phyloP scores from a whole-genome alignment of 2,888 invertebrate species.

The Chesias legatella region DNA sequence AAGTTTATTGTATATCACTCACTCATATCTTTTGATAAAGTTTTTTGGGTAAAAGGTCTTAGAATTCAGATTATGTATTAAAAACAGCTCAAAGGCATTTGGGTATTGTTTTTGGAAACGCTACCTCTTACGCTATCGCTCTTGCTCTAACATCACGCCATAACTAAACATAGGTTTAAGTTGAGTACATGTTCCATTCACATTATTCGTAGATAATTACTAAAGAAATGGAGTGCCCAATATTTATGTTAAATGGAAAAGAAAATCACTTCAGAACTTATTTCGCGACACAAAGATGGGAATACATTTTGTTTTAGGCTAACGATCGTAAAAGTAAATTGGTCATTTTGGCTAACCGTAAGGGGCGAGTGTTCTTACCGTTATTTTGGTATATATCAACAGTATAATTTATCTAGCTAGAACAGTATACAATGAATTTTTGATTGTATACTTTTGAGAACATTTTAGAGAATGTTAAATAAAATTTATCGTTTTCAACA shows the following conservation, averaged over 20 bases:
- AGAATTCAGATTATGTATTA: too few species aligned
- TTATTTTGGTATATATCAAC: slow-evolving; percentile 1
- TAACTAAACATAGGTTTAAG: slow-evolving; percentile 18
- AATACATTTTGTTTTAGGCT: slow-evolving; percentile 32
- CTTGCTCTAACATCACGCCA: slow-evolving; percentile 5
- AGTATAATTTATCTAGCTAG: too few species aligned
- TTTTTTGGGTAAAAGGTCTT: too few species aligned
- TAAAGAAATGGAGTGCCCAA: slow-evolving; percentile 53
- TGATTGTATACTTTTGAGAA: too few species aligned
- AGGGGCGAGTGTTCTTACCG: slow-evolving; percentile 12
- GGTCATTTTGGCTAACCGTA: slow-evolving; percentile 20
- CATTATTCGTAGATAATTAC: slow-evolving; percentile 42
- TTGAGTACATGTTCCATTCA: slow-evolving; percentile 17
- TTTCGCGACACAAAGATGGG: slow-evolving; percentile 48
- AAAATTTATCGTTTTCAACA: too few species aligned
- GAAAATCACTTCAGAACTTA: slow-evolving; percentile 44
- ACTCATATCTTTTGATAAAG: too few species aligned
- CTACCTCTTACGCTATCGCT: slow-evolving; percentile 5
- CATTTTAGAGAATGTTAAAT: too few species aligned
- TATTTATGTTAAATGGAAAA: slow-evolving; percentile 48
- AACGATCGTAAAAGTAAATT: slow-evolving; percentile 19
- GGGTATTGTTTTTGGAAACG: too few species aligned
- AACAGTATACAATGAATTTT: too few species aligned
- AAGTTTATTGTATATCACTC: too few species aligned
- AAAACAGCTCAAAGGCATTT: too few species aligned